Base-by-base conservation (phyloP, 2,797 vertebrate species). In the Propithecus perrieri region DNA sequence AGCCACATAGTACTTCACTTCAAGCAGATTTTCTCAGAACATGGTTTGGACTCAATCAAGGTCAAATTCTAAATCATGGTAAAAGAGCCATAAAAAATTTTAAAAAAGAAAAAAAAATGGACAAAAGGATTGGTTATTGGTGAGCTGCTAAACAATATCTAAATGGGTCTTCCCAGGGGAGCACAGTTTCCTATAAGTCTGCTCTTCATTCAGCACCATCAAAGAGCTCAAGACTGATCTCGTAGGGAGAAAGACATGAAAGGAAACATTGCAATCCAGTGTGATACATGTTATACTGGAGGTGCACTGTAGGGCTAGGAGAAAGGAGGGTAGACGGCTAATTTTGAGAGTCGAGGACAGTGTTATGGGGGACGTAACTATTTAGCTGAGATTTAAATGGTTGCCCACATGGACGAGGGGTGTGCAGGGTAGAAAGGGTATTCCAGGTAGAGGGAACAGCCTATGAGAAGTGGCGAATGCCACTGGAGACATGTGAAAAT, bases 11-110 rank as follows among this genome's bases (percentile, higher is more conserved):
- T 89, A 28, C 33, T 86, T 95, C 28, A 81, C 30, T 86, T 90
- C 0, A 86, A 96, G 81, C 30, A 76, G 55, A 67, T 92, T 93
- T 85, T 85, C 81, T 91, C 46, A 50, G 72, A 96, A 48, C 85
- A 41, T 65, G 63, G 12, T 95, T 94, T 96, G 74, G 15, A 78
- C 46, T 72, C 59, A 96, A 63, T 95, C 69, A 96, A 96, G 74
- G 84, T 94, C 48, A 86, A 78, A 81, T 95, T 90, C 61, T 81
- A 96, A 95, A 65, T 92, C 46, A 75, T 57, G 50, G 20, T 93
- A 30, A 69, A 96, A 92, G 38, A 95, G 59, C n/a, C 17, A 57
- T 72, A 72, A 76, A 65, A 86, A 43, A 17, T 41, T 5, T 24
- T 12, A 38, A 84, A 61, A 55, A 59, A 59, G 26, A 67, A 30